A percentile compares a stretch with the other conserved stretches of the same genome.
These are phyloP conservation scores for Microctonus hyperodae DNA, from an alignment of 2,888 invertebrate genomes.

Conservation along the genomic window DNA sequence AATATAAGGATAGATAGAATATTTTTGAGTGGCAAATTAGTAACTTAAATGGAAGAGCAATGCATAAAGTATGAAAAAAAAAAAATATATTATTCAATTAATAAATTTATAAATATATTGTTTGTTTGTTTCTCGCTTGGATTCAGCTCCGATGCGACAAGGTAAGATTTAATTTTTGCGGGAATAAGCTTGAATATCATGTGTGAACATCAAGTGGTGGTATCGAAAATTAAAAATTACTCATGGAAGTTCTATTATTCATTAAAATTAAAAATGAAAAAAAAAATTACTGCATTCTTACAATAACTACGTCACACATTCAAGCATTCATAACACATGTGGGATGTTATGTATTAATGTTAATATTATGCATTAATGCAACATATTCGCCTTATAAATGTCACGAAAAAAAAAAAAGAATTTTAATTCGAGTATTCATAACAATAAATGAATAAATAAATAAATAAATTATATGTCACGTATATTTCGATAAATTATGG, in stretches of 20 bases:
- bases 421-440: too few relatives aligned
- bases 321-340: not conserved
- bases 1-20: not conserved
- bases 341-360: too few relatives aligned
- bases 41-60: too few relatives aligned
- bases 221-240: not conserved
- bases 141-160: conserved; percentile 56
- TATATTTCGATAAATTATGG: not conserved
- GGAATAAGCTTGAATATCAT: conserved; percentile 31
- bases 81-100: conserved; percentile 30
- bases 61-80: not conserved
- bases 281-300: not conserved
- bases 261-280: not conserved
- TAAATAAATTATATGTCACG: not conserved
- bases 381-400: not conserved
- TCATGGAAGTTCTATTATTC: not conserved
- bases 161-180: conserved; percentile 50
- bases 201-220: not conserved
- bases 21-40: not conserved
- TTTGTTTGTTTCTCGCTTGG: conserved; percentile 53
- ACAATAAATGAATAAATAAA: too few relatives aligned
- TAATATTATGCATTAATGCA: not conserved
- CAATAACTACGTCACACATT: not conserved
- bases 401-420: not conserved
- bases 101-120: conserved; percentile 48